Evolutionary conservation across 2,888 invertebrate genomes (phyloP).

Genomic region (Scaeva pyrastri): DNA sequence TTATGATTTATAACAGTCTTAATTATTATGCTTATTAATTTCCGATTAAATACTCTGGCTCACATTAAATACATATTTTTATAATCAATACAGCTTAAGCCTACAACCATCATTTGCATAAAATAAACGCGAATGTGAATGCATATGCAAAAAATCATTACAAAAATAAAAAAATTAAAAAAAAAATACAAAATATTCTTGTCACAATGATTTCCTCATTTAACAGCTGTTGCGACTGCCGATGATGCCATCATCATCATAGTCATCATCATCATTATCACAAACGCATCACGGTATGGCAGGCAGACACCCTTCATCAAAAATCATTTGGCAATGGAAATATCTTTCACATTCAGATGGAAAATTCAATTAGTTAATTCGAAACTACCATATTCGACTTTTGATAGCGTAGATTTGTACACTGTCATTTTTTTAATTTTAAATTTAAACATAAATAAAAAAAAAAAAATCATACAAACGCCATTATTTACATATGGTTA

Average conservation of each 20-base stretch:
- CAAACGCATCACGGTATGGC: constrained; percentile 19
- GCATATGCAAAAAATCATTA: constrained; percentile 16
- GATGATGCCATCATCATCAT: constrained; percentile 52
- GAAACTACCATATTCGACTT: constrained; percentile 25
- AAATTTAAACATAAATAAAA: not conserved
- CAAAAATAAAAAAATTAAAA: constrained; percentile 3
- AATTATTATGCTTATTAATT: constrained; percentile 57
- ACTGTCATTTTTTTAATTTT: not conserved
- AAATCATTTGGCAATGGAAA: constrained; percentile 71
- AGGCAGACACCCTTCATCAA: constrained; percentile 67
- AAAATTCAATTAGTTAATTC: constrained; percentile 71
- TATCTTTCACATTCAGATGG: constrained; percentile 67
- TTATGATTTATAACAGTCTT: constrained; percentile 7
- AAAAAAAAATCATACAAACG: not conserved
- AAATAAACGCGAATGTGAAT: not conserved
- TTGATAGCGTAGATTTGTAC: not conserved
- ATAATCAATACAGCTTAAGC: constrained; percentile 28
- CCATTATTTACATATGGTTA: not conserved
- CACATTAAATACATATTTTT: constrained; percentile 14
- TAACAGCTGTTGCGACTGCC: constrained; percentile 58
- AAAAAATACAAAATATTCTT: constrained; percentile 24
- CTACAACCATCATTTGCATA: constrained; percentile 47
- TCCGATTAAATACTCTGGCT: constrained; percentile 34
- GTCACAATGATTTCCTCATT: constrained; percentile 69
- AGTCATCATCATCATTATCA: constrained; percentile 56